Evolutionary conservation across 2,888 invertebrate species (phyloP), one percentile per base, ranked within the genome.

Genomic region (Cerceris rybyensis): DNA sequence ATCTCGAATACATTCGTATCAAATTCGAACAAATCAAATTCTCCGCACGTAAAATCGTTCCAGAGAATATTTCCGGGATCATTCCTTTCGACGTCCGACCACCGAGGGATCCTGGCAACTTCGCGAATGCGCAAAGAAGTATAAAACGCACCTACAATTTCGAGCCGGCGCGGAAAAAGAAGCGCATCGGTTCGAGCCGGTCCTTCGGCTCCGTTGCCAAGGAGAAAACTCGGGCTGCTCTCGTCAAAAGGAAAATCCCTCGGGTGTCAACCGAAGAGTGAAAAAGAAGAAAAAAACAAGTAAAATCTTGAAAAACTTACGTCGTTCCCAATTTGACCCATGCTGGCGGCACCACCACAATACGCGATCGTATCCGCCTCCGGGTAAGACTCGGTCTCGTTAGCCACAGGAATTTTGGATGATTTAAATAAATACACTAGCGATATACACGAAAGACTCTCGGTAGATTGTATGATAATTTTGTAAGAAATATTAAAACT

Each of bases 321-420:
- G 80, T 92, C 92, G 83, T 92, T 92, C 84, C 89, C 89, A 85
- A 92, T 91, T 86, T 92, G 92, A 87, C 92, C 92, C 92, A 92
- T 92, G 85, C 83, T 91, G 87, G 85, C 87, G 88, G 87, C 87
- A 84, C 86, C 88, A 81, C 84, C 87, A 80, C 83, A 81, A 78
- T 84, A 80, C 70, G 87, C 88, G 87, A 88, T 86, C 72, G 88
- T 89, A 87, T 89, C 90, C 84, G 89, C 90, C 89, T 88, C 90
- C 84, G 88, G 90, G 87, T 86, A 86, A 85, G 87, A 80, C 78
- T 86, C 87, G 78, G 79, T 81, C 84, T 90, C 89, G 90, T 91
- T 85, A 80, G 90, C 90, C 88, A 91, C 91, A 86, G 92, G 91
- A 91, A 92, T 91, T 88, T 92, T 91, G 88, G 65, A 71, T 67